Conservation (phyloP, 2,888 invertebrate species). For the Drosophila sordidapex region DNA sequence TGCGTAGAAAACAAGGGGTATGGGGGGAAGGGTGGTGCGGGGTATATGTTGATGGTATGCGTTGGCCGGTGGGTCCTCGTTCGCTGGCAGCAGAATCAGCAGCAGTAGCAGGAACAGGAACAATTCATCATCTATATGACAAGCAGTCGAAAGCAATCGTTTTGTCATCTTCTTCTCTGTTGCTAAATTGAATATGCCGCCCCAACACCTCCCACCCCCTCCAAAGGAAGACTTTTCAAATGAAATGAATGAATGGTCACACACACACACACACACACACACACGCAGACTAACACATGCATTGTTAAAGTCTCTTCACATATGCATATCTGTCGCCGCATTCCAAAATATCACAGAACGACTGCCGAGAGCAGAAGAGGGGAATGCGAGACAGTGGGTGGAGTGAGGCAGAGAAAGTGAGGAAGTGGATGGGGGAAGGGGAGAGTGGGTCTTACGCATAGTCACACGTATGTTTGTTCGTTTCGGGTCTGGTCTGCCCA, state of each 20-base stretch:
- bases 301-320: conserved; percentile 50
- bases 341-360: conserved; percentile 70
- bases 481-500: conserved; percentile 32
- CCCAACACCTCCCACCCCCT: conserved; percentile 25
- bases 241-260: conserved; percentile 76
- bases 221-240: conserved; percentile 49
- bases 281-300: conserved; percentile 20
- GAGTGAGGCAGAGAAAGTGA: not conserved
- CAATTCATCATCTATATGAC: conserved; percentile 79
- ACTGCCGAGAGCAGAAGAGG: conserved; percentile 9
- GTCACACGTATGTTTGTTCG: conserved; percentile 63
- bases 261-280: conserved; percentile 37
- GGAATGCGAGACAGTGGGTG: not conserved
- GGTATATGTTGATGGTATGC: not conserved
- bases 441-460: conserved; percentile 57
- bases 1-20: not conserved
- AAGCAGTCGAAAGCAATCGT: conserved; percentile 85
- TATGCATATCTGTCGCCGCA: conserved; percentile 77
- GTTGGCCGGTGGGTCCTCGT: not conserved
- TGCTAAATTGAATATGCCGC: conserved; percentile 84
- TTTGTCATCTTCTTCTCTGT: conserved; percentile 84
- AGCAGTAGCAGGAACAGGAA: conserved; percentile 70
- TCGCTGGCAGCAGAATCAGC: conserved; percentile 8
- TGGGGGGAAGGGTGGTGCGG: not conserved
- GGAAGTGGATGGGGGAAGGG: not conserved